These are phyloP conservation scores for Drosophila punjabiensis DNA, from an alignment of 1,140 invertebrate species.

Conservation along the genomic window DNA sequence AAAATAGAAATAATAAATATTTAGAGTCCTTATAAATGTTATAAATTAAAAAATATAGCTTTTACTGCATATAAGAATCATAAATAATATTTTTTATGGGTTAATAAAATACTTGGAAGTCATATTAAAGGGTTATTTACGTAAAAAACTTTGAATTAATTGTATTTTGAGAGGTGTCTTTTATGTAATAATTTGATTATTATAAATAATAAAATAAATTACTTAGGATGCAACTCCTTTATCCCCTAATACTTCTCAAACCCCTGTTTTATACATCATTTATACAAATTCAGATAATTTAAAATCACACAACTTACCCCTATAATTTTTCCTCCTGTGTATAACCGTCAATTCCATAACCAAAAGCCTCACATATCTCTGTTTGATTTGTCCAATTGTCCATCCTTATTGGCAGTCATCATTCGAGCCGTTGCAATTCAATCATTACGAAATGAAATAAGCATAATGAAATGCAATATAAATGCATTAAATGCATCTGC, in stretches of 20 bases:
- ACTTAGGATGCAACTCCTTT: background rate
- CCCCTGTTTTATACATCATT: background rate
- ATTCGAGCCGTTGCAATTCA: constrained; percentile 61
- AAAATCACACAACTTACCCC: background rate
- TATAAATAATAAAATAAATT: too few relatives aligned
- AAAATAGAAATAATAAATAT: constrained; percentile 7
- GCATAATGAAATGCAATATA: constrained; percentile 81
- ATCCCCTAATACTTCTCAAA: background rate
- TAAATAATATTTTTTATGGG: background rate
- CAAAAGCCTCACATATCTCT: constrained; percentile 29
- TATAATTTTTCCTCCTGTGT: background rate
- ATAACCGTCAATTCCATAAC: constrained; percentile 5
- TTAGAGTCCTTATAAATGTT: background rate
- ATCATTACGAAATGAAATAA: constrained; percentile 78
- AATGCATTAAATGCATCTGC: constrained; percentile 76
- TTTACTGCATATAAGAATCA: background rate
- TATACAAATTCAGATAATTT: background rate
- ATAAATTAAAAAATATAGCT: background rate
- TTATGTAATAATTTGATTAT: background rate
- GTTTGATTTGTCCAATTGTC: constrained; percentile 61
- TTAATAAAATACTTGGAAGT: background rate
- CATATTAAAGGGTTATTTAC: background rate
- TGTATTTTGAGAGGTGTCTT: too few relatives aligned
- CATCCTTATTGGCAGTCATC: constrained; percentile 68
- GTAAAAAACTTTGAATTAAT: background rate